Evolutionary conservation across 2,113 vertebrate species (phyloP).

Genomic region (Psammodynastes pulverulentus): DNA sequence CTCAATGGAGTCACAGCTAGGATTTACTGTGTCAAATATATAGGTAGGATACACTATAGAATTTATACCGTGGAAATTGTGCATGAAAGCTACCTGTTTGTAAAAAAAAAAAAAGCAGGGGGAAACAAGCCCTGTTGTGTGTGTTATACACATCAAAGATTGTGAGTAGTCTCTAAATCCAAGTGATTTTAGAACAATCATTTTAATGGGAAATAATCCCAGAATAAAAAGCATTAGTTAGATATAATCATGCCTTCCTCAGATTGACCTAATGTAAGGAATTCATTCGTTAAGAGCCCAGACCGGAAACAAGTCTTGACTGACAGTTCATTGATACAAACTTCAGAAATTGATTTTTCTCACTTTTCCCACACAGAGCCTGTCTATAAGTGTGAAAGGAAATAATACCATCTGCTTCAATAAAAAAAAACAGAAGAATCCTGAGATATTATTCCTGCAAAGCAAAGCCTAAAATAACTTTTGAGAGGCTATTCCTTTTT

Average conservation of each 20-base stretch:
- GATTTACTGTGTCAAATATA: not conserved
- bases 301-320: not conserved
- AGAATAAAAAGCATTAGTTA: not conserved
- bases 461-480: not conserved
- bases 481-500: not conserved
- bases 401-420: not conserved
- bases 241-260: not conserved
- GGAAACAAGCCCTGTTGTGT: not conserved
- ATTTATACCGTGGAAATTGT: not conserved
- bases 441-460: not conserved
- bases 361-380: not conserved
- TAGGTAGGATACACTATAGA: not conserved
- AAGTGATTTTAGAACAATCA: not conserved
- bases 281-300: not conserved
- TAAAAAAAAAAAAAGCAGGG: not conserved
- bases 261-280: not conserved
- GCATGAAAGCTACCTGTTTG: not conserved
- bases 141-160: not conserved
- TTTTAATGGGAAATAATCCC: not conserved
- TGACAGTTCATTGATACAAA: not conserved
- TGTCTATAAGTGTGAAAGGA: not conserved
- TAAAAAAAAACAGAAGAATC: not conserved
- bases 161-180: not conserved
- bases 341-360: not conserved
- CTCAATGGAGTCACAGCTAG: not conserved